These are phyloP conservation scores for Morpho helenor DNA, from an alignment of 2,888 invertebrate genomes.

Conservation along the genomic window DNA sequence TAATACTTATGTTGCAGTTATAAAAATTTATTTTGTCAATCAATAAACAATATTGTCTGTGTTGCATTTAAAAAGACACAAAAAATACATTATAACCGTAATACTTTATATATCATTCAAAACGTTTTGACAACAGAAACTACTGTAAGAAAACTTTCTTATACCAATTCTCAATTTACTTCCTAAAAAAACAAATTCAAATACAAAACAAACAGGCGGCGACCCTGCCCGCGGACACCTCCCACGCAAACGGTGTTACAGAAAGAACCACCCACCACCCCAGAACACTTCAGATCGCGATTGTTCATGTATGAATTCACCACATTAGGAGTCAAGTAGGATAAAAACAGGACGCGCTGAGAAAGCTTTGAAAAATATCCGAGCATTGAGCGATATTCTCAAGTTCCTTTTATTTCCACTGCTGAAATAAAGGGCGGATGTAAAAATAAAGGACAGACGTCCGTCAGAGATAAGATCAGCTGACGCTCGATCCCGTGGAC, in stretches of 20 bases:
- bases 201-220: slow-evolving; percentile 8
- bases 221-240: slow-evolving; percentile 14
- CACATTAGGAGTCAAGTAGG: slow-evolving; percentile 84
- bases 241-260: slow-evolving; percentile 14
- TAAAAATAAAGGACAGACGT: slow-evolving; percentile 30
- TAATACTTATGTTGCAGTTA: no score
- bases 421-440: slow-evolving; percentile 29
- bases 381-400: slow-evolving; percentile 64
- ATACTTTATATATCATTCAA: no score
- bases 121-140: no score
- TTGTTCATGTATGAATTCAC: slow-evolving; percentile 86
- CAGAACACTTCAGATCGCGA: slow-evolving; percentile 61
- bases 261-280: slow-evolving; percentile 27
- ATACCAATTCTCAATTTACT: neutral
- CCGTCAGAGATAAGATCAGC: slow-evolving; percentile 29
- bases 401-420: slow-evolving; percentile 39
- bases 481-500: slow-evolving; percentile 16
- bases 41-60: no score
- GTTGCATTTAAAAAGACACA: no score
- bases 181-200: neutral
- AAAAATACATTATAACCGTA: no score
- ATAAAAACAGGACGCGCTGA: slow-evolving; percentile 72
- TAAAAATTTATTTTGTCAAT: no score
- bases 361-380: slow-evolving; percentile 72
- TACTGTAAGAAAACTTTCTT: neutral